Evolutionary conservation across 2,888 invertebrate species (phyloP).

Genomic region (Lacanobia wlatinum): DNA sequence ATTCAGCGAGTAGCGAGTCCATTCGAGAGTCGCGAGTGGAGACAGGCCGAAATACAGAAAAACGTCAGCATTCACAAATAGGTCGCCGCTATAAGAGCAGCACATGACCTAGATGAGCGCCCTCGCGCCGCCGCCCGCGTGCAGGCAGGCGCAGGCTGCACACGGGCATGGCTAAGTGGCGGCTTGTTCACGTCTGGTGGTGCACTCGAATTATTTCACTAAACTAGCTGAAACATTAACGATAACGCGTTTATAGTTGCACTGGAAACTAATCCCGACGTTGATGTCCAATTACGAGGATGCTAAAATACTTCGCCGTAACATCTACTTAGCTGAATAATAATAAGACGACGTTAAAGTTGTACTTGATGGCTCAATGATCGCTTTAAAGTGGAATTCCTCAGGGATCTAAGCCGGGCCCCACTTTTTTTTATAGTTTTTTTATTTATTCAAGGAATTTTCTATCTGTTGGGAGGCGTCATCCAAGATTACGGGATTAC

Average conservation of each 20-base stretch:
- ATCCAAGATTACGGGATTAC: background rate
- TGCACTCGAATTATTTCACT: background rate
- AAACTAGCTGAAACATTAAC: background rate
- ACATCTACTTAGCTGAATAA: background rate
- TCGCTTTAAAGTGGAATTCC: background rate
- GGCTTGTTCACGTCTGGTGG: conserved; percentile 6
- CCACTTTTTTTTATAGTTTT: background rate
- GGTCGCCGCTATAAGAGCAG: conserved; percentile 34
- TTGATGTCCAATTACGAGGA: background rate
- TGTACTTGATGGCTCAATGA: background rate
- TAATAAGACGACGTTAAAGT: background rate
- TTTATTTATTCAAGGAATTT: background rate
- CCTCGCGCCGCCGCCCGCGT: background rate
- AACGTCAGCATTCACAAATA: conserved; percentile 27
- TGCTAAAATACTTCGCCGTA: background rate
- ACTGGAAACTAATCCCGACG: background rate
- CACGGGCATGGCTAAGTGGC: conserved; percentile 27
- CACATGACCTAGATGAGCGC: conserved; percentile 33
- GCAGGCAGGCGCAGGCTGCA: background rate
- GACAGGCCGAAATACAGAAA: conserved; percentile 15
- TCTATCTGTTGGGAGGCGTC: background rate
- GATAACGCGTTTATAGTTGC: background rate
- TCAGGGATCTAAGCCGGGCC: background rate
- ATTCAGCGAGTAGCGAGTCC: background rate
- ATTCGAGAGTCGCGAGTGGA: background rate